Percentiles rank a stretch among this genome's conserved stretches.
These are phyloP conservation scores for Lytechinus variegatus DNA, from an alignment of 35 echinoderm and acorn worm genomes.

Conservation along the genomic window DNA sequence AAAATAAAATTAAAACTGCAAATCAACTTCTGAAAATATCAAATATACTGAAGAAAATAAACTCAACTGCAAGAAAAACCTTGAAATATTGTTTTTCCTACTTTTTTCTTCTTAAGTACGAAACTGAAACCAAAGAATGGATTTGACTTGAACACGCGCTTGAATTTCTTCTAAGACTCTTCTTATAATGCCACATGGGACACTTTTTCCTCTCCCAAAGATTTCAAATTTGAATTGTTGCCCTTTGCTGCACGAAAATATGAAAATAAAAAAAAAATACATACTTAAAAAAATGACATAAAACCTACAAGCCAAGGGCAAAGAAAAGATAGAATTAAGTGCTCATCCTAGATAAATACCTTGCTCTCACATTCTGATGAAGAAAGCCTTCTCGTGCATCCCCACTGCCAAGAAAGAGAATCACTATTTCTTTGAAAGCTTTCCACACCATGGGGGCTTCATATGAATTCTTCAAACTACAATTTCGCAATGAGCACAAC, in stretches of 20 bases:
- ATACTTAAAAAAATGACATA: not conserved
- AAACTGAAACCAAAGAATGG: not conserved
- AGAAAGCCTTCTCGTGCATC: not conserved
- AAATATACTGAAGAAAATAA: not conserved
- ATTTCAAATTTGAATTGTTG: not conserved
- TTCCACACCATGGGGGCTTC: not conserved
- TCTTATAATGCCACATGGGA: not conserved
- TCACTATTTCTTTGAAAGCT: not conserved
- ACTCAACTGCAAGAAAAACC: not conserved
- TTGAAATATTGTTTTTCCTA: not conserved
- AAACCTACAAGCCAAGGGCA: constrained; percentile 23
- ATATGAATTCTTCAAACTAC: not conserved
- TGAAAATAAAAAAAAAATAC: not conserved
- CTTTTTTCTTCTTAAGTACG: not conserved
- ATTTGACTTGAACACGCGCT: not conserved
- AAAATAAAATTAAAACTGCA: too few species aligned
- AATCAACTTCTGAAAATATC: not conserved
- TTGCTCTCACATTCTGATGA: constrained; percentile 27
- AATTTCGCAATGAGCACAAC: not conserved
- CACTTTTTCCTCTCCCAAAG: not conserved
- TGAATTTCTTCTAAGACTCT: not conserved
- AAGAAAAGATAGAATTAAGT: constrained; percentile 38
- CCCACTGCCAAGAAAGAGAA: not conserved
- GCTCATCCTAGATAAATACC: constrained; percentile 38
- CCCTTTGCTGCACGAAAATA: not conserved